Conservation (phyloP, 2,888 invertebrate genomes). For the Eudasyphora cyanicolor region DNA sequence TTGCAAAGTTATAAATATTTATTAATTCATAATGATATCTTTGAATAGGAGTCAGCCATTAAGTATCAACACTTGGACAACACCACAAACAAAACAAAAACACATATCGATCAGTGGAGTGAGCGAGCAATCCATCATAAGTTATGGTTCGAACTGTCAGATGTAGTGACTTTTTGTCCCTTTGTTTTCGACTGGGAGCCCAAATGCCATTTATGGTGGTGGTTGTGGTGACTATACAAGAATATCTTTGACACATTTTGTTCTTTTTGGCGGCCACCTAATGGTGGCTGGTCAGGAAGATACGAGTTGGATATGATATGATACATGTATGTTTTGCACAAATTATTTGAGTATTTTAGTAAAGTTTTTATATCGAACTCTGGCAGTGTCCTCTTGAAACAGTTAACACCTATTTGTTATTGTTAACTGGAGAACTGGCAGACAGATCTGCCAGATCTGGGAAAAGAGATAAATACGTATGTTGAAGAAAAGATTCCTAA, state of each 20-base stretch:
- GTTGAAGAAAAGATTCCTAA: neutral
- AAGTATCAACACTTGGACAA: neutral
- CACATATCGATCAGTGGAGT: neutral
- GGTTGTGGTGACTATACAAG: neutral
- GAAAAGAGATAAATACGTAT: neutral
- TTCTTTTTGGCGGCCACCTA: neutral
- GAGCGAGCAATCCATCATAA: constrained; percentile 22
- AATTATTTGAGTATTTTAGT: too few species aligned
- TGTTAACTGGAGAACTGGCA: neutral
- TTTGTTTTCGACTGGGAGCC: neutral
- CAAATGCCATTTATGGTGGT: neutral
- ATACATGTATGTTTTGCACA: too few species aligned
- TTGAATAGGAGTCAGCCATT: constrained; percentile 27
- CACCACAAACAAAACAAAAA: too few species aligned
- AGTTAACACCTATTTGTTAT: neutral
- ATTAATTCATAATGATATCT: constrained; percentile 28
- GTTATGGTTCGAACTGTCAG: constrained; percentile 28
- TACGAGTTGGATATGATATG: too few species aligned
- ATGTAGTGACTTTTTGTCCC: constrained; percentile 1
- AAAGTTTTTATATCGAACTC: too few species aligned
- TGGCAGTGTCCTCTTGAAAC: neutral
- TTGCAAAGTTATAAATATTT: constrained; percentile 62
- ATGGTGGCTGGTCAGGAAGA: neutral
- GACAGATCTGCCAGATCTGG: neutral
- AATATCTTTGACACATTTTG: constrained; percentile 18